Conservation (phyloP, 2,888 invertebrate species). For the Tinea pellionella region DNA sequence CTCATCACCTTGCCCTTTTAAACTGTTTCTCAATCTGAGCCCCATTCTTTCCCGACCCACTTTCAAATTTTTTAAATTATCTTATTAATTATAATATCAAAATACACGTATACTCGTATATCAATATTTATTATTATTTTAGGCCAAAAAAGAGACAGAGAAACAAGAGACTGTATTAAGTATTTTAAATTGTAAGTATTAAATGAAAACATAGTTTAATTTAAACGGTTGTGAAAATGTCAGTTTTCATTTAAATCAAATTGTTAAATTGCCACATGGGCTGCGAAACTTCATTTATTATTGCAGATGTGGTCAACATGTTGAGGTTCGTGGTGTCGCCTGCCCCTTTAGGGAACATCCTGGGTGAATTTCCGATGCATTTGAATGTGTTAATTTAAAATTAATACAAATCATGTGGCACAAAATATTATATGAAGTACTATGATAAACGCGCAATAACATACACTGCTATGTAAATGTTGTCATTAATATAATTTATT, state of each 20-base stretch:
- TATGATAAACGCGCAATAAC: neutral
- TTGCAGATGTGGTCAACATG: neutral
- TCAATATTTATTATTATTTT: too few relatives aligned
- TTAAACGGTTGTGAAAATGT: neutral
- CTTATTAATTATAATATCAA: too few relatives aligned
- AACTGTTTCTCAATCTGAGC: too few relatives aligned
- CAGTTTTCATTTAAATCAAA: neutral
- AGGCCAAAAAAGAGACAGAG: too few relatives aligned
- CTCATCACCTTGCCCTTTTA: too few relatives aligned
- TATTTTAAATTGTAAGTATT: too few relatives aligned
- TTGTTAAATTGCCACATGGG: neutral
- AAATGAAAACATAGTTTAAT: too few relatives aligned
- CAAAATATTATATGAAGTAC: neutral
- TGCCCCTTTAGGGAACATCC: neutral
- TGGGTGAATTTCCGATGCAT: neutral
- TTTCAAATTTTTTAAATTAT: too few relatives aligned
- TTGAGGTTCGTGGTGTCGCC: neutral
- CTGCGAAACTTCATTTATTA: neutral
- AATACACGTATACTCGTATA: too few relatives aligned
- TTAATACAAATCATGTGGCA: neutral
- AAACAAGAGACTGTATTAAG: too few relatives aligned
- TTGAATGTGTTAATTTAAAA: neutral
- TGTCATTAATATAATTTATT: conserved; percentile 11
- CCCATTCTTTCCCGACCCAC: too few relatives aligned
- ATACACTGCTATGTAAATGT: conserved; percentile 1